Percentiles rank a stretch among this genome's conserved stretches.
Conservation (phyloP, 2,113 vertebrate species). For the human region GRCh38 chr2:235692501-235693000, state of each 20-base stretch:
- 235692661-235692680: not conserved
- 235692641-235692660: no score
- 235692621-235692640: no score
- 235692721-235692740: accelerated
- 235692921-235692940: accelerated
- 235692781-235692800: not conserved
- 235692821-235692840: accelerated
- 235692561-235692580: accelerated
- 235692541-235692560: accelerated
- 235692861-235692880: not conserved
- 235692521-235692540: accelerated
- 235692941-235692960: not conserved
- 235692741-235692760: accelerated
- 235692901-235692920: accelerated
- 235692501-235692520: not conserved
- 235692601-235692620: no score
- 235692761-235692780: accelerated
- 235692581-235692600: not conserved
- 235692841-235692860: accelerated
- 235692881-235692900: not conserved
- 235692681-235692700: accelerated
- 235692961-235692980: accelerated
- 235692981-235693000: not conserved
- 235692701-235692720: accelerated
- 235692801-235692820: not conserved